Evolutionary conservation across 2,888 invertebrate species (phyloP).

Genomic region (Drosophila emarginata): DNA sequence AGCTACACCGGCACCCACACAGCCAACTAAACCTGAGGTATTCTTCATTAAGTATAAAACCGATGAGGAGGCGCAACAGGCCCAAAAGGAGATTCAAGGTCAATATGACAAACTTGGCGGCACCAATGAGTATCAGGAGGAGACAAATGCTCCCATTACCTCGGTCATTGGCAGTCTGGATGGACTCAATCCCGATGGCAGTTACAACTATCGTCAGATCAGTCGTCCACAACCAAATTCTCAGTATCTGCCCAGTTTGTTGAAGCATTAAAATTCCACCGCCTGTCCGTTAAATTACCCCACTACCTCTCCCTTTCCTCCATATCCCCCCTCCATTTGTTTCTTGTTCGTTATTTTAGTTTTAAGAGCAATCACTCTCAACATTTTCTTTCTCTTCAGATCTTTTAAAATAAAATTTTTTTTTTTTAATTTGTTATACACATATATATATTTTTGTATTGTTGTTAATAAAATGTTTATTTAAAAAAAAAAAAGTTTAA

Average conservation of each 20-base stretch:
- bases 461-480: constrained; percentile 44
- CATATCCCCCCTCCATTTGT: background rate
- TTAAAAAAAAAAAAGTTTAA: constrained; percentile 34
- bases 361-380: constrained; percentile 45
- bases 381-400: background rate
- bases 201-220: constrained; percentile 76
- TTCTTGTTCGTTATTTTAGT: constrained; percentile 61
- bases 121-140: constrained; percentile 77
- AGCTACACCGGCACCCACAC: constrained; percentile 80
- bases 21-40: constrained; percentile 82
- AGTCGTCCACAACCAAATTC: constrained; percentile 56
- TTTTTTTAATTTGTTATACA: constrained; percentile 15
- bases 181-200: constrained; percentile 77
- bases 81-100: constrained; percentile 81
- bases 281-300: too few species aligned
- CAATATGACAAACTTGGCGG: constrained; percentile 80
- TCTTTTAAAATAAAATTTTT: constrained; percentile 36
- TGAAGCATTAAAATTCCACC: constrained; percentile 45
- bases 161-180: constrained; percentile 79
- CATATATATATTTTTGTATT: constrained; percentile 17
- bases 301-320: background rate
- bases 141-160: constrained; percentile 74
- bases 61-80: constrained; percentile 81
- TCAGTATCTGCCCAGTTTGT: constrained; percentile 73
- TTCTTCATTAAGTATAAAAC: constrained; percentile 83